Evolutionary conservation across 2,113 vertebrate species (phyloP).

Genomic region (Ciconia maguari): DNA sequence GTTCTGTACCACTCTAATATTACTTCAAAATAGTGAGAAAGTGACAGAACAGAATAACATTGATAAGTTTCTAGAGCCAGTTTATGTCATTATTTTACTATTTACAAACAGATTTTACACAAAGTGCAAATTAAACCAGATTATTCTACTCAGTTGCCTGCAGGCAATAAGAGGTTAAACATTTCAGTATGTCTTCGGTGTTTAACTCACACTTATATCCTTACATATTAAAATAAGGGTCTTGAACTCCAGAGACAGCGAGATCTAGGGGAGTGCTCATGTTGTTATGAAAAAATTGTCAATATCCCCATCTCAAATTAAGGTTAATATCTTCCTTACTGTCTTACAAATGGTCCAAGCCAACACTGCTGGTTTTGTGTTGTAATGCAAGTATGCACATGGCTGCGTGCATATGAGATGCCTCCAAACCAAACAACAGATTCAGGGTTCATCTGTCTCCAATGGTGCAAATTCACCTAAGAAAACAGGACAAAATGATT

Average conservation of each 20-base stretch:
- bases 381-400: background rate
- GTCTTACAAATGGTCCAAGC: background rate
- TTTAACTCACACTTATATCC: background rate
- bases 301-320: background rate
- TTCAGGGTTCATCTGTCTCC: background rate
- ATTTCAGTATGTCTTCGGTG: background rate
- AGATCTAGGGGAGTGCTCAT: background rate
- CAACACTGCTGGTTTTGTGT: background rate
- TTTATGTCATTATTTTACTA: background rate
- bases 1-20: background rate
- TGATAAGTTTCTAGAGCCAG: background rate
- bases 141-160: background rate
- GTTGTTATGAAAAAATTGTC: background rate
- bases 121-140: background rate
- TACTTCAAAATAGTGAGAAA: background rate
- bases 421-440: background rate
- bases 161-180: background rate
- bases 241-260: background rate
- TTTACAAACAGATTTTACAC: background rate
- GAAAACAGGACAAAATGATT: background rate
- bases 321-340: background rate
- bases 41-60: background rate
- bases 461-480: background rate
- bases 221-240: background rate
- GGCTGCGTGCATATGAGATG: background rate